These are phyloP conservation scores for Malurus cyaneus DNA, from an alignment of 2,113 vertebrate genomes.

Conservation along the genomic window DNA sequence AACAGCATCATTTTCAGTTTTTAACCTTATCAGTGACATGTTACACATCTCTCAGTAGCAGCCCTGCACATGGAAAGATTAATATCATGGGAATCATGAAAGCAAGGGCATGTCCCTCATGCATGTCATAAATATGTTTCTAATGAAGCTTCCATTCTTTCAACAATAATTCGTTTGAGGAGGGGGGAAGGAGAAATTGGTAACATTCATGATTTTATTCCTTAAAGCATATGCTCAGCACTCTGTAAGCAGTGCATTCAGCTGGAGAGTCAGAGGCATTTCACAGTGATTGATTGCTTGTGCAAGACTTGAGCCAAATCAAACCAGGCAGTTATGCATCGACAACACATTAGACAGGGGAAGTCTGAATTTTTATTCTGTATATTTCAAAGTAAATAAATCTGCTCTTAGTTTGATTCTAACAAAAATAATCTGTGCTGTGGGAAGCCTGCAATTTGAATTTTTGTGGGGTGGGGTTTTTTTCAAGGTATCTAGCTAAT, in stretches of 20 bases:
- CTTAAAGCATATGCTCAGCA: background rate
- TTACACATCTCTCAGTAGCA: background rate
- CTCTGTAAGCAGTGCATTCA: background rate
- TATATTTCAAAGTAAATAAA: background rate
- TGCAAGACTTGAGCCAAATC: background rate
- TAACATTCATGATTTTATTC: background rate
- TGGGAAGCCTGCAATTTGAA: background rate
- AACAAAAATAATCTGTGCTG: background rate
- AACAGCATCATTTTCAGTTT: background rate
- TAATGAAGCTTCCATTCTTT: background rate
- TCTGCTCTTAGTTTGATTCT: background rate
- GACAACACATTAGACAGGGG: background rate
- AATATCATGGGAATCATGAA: background rate
- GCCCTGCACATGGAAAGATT: background rate
- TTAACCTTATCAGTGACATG: background rate
- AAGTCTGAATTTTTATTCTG: background rate
- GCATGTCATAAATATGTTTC: background rate
- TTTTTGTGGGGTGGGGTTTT: background rate
- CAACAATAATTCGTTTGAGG: background rate
- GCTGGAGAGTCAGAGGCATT: background rate
- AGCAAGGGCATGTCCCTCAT: background rate
- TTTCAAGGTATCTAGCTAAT: background rate
- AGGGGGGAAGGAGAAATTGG: background rate
- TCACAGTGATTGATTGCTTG: background rate
- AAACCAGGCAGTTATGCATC: background rate